These are phyloP conservation scores for Ceratotherium simum DNA, from an alignment of 2,113 vertebrate species.

Conservation along the genomic window DNA sequence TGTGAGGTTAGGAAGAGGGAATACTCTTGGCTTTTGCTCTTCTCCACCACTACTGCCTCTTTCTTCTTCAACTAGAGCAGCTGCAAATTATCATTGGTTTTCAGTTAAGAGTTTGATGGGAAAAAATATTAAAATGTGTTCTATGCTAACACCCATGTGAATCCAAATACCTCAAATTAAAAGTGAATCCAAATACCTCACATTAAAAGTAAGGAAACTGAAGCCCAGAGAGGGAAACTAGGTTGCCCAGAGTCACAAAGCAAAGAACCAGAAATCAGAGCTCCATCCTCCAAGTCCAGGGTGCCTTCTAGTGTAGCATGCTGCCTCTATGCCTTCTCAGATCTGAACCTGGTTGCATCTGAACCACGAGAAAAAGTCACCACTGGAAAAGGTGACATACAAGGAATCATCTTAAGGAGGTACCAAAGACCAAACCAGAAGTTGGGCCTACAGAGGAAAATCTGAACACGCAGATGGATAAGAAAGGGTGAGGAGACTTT, in stretches of 20 bases:
- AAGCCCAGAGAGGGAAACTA: not conserved
- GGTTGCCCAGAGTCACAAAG: not conserved
- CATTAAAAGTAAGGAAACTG: slow-evolving; percentile 18
- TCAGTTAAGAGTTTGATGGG: not conserved
- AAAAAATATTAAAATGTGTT: not conserved
- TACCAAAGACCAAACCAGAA: not conserved
- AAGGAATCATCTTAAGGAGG: not conserved
- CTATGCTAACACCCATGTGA: not conserved
- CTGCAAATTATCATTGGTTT: not conserved
- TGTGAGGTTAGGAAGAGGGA: not conserved
- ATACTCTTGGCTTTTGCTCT: not conserved
- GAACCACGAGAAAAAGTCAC: not conserved
- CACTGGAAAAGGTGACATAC: not conserved
- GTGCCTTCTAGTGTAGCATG: fast-evolving
- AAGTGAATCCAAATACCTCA: not conserved
- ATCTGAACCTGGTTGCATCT: not conserved
- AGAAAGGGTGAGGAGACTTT: not conserved
- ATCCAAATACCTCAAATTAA: not conserved
- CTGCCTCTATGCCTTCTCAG: not conserved
- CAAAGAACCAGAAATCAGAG: not conserved
- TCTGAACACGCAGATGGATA: not conserved
- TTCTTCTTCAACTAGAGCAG: not conserved
- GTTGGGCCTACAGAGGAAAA: not conserved
- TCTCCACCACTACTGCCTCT: fast-evolving
- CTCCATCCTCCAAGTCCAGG: fast-evolving